phyloP scores from a whole-genome alignment of 92 coral and sea anemone species.

The Heteractis magnifica region DNA sequence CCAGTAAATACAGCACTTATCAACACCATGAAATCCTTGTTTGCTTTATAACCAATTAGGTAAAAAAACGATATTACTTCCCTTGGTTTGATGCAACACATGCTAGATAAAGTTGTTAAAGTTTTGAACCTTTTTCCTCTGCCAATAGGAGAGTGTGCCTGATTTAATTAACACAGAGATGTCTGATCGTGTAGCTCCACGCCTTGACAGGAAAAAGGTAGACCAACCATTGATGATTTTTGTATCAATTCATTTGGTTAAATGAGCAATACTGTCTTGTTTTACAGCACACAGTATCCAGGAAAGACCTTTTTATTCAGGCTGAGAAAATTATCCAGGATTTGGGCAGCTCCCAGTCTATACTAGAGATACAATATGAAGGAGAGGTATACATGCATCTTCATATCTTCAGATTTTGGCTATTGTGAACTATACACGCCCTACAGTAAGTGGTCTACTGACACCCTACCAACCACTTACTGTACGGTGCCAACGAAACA shows the following conservation, averaged over 20 bases:
- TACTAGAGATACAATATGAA: constrained; percentile 95
- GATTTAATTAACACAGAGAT: constrained; percentile 93
- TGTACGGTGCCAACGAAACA: too few relatives aligned
- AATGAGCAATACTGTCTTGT: neutral
- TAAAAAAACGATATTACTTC: too few relatives aligned
- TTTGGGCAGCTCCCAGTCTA: constrained; percentile 91
- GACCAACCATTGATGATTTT: too few relatives aligned
- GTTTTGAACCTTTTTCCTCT: too few relatives aligned
- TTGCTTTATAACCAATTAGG: neutral
- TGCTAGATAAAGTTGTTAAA: too few relatives aligned
- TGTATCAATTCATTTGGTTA: too few relatives aligned
- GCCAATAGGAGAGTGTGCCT: constrained; percentile 83
- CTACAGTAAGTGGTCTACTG: too few relatives aligned
- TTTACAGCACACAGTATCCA: constrained; percentile 84
- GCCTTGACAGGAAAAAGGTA: constrained; percentile 97
- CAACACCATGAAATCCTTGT: neutral
- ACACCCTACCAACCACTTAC: too few relatives aligned
- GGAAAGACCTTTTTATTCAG: constrained; percentile 76
- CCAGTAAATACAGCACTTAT: neutral
- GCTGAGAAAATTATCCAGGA: constrained; percentile 95
- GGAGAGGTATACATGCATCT: constrained; percentile 68
- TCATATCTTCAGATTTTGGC: neutral
- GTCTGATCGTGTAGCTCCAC: constrained; percentile 97
- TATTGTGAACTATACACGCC: too few relatives aligned
- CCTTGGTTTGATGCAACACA: too few relatives aligned